Evolutionary conservation across 2,113 vertebrate genomes (phyloP).

Genomic region (Pleuronectes platessa): DNA sequence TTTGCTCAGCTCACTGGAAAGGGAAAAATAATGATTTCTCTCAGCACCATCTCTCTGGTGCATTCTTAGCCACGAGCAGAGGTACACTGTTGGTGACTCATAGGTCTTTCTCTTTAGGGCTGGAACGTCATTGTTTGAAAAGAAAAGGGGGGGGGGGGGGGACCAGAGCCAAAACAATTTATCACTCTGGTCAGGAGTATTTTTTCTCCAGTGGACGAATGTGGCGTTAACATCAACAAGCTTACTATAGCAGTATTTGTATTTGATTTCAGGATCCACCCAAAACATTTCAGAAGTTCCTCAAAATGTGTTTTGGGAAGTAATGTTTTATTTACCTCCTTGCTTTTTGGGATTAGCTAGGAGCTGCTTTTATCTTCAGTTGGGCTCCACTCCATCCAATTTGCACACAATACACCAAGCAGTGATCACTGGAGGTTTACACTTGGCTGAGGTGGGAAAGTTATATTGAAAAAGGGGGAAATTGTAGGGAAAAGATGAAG

Average conservation of each 20-base stretch:
- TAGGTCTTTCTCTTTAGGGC: slow-evolving; percentile 42
- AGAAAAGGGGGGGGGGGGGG: slow-evolving; percentile 49
- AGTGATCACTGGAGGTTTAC: neutral
- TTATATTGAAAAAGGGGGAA: neutral
- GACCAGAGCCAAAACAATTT: slow-evolving; percentile 45
- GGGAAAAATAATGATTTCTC: slow-evolving; percentile 67
- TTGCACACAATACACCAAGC: neutral
- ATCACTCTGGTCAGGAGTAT: slow-evolving; percentile 30
- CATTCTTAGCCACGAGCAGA: slow-evolving; percentile 34
- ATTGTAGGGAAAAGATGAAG: neutral
- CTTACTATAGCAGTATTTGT: neutral
- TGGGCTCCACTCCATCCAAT: neutral
- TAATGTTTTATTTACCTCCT: neutral
- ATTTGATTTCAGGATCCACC: neutral
- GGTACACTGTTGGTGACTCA: slow-evolving; percentile 58
- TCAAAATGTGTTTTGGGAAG: neutral
- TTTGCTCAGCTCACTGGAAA: slow-evolving; percentile 23
- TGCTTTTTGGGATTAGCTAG: neutral
- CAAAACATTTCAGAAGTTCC: too few species aligned
- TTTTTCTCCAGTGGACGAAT: slow-evolving; percentile 40
- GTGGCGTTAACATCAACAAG: slow-evolving; percentile 16
- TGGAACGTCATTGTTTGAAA: slow-evolving; percentile 61
- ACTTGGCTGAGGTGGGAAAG: neutral
- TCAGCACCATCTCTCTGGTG: slow-evolving; percentile 40
- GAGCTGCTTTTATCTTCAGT: too few species aligned